Evolutionary conservation across 1,140 invertebrate genomes (phyloP).

Genomic region (Elymnias hypermnestra): DNA sequence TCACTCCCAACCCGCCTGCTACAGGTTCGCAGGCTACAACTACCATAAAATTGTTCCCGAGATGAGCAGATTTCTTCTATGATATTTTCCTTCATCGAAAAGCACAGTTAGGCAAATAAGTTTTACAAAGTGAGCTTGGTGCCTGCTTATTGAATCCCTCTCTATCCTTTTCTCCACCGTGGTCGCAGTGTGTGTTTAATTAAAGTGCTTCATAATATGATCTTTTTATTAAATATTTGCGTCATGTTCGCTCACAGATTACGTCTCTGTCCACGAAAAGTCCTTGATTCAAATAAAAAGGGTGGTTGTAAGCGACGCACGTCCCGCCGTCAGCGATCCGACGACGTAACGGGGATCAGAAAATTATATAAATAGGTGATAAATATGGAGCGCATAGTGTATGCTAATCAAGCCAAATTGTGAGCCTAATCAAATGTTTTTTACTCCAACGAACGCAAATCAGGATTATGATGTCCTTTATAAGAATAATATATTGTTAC

Average conservation of each 20-base stretch:
- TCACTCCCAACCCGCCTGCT: no score
- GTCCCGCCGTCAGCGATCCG: conserved; percentile 36
- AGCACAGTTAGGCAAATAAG: no score
- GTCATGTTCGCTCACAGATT: no score
- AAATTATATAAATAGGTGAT: conserved; percentile 36
- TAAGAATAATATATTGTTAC: neutral
- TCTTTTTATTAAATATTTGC: neutral
- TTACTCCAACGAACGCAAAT: conserved; percentile 14
- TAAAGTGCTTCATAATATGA: neutral
- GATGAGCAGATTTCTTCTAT: no score
- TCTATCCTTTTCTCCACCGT: no score
- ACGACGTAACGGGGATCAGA: conserved; percentile 25
- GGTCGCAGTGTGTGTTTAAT: no score
- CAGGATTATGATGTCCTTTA: conserved; percentile 12
- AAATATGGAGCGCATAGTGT: conserved; percentile 31
- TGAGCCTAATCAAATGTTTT: conserved; percentile 36
- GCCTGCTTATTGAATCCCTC: no score
- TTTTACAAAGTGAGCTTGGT: no score
- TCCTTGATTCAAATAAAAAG: conserved; percentile 41
- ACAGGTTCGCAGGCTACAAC: no score
- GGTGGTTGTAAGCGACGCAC: conserved; percentile 41
- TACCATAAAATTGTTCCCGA: no score
- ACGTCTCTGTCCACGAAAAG: conserved; percentile 25
- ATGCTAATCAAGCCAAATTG: conserved; percentile 39
- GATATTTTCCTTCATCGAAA: no score